Percentiles rank a stretch among this genome's conserved stretches.
phyloP scores from a whole-genome alignment of 2,888 invertebrate species.

The Mimumesa dahlbomi region DNA sequence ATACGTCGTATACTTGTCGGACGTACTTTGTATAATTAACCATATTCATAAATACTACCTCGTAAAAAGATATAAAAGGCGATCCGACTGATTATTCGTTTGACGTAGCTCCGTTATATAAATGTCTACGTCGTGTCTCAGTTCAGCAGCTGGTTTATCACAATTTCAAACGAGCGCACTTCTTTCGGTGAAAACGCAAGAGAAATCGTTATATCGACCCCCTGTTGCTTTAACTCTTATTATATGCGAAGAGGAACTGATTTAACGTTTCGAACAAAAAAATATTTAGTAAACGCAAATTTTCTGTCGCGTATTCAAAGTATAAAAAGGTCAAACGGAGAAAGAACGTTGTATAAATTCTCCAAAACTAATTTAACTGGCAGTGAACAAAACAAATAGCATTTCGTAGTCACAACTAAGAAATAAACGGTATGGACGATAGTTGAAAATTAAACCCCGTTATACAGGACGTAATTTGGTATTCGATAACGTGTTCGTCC shows the following conservation, averaged over 20 bases:
- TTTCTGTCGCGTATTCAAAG: too few relatives aligned
- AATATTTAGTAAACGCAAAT: too few relatives aligned
- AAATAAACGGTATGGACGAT: too few relatives aligned
- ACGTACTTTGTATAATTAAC: conserved; percentile 6
- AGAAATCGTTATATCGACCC: not conserved
- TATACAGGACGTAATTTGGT: too few relatives aligned
- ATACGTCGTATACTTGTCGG: conserved; percentile 33
- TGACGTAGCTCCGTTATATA: conserved; percentile 33
- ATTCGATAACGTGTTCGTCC: too few relatives aligned
- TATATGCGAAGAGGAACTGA: not conserved
- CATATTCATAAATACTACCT: conserved; percentile 10
- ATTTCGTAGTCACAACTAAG: too few relatives aligned
- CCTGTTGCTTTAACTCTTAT: not conserved
- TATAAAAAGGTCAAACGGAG: too few relatives aligned
- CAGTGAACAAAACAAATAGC: too few relatives aligned
- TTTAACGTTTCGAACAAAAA: not conserved
- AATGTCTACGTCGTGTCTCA: conserved; percentile 23
- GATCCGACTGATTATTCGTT: not conserved
- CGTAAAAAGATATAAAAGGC: conserved; percentile 33
- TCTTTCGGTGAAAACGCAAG: not conserved
- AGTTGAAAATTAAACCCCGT: too few relatives aligned
- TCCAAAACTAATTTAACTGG: not conserved
- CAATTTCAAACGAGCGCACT: not conserved
- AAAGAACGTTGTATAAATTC: not conserved
- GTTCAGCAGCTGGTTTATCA: conserved; percentile 3